Conservation (phyloP, 2,888 invertebrate genomes). For the Acheta domesticus region DNA sequence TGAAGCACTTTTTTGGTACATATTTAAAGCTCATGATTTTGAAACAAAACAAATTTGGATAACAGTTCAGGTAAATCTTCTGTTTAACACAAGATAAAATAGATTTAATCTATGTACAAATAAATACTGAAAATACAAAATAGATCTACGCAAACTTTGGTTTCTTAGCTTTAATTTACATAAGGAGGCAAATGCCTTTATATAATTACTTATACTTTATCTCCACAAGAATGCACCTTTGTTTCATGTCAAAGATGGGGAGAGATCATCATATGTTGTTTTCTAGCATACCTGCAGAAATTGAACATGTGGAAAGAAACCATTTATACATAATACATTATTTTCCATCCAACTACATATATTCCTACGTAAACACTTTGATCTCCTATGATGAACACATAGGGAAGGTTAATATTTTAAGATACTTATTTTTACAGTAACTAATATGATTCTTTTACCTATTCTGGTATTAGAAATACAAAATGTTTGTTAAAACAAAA, state of each 20-base stretch:
- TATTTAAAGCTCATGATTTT: neutral
- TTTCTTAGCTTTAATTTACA: neutral
- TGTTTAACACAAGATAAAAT: neutral
- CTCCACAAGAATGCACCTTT: neutral
- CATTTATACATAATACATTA: neutral
- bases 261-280: neutral
- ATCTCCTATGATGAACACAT: constrained; percentile 18
- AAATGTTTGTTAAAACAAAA: constrained; percentile 7
- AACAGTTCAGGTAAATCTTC: neutral
- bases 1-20: neutral
- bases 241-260: neutral
- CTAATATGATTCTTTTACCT: neutral
- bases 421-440: constrained; percentile 1
- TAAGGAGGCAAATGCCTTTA: neutral
- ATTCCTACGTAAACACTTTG: neutral
- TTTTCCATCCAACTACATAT: neutral
- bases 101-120: neutral
- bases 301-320: neutral
- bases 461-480: neutral
- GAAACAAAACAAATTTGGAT: neutral
- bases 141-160: neutral
- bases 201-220: neutral
- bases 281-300: neutral
- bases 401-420: neutral
- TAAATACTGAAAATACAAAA: constrained; percentile 7